Conservation (phyloP, 2,888 invertebrate genomes). For the Octodonta nipae region DNA sequence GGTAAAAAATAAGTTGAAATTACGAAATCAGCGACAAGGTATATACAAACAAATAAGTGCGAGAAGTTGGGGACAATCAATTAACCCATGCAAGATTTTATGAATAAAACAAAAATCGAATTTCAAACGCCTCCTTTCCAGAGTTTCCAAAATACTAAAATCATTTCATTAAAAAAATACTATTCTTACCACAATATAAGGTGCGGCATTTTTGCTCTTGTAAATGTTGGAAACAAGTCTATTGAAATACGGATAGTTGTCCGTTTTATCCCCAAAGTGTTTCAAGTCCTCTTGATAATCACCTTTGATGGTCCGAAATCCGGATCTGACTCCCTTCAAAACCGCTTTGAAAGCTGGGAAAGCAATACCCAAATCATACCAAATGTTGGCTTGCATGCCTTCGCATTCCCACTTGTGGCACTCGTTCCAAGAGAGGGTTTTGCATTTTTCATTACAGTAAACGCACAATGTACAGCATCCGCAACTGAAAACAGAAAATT, state of each 20-base stretch:
- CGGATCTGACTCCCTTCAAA: constrained; percentile 36
- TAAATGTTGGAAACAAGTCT: constrained; percentile 60
- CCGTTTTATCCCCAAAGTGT: constrained; percentile 31
- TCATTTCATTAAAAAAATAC: no score
- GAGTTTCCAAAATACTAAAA: background rate
- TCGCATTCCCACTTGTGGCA: constrained; percentile 64
- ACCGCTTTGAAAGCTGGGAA: constrained; percentile 63
- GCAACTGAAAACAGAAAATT: no score
- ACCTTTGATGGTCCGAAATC: constrained; percentile 31
- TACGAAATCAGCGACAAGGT: no score
- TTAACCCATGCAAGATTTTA: no score
- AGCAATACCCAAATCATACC: constrained; percentile 60
- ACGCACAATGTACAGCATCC: constrained; percentile 48
- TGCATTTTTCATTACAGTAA: constrained; percentile 57
- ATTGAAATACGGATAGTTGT: constrained; percentile 53
- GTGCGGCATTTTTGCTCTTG: constrained; percentile 49
- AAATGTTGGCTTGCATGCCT: constrained; percentile 47
- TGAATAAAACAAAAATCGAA: no score
- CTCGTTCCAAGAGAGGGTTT: constrained; percentile 38
- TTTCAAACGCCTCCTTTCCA: no score
- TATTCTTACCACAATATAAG: constrained; percentile 53
- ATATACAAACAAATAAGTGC: no score
- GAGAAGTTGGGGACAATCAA: no score
- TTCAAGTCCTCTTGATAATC: constrained; percentile 35
- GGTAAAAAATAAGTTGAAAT: no score